Percentiles rank a stretch among this genome's conserved stretches.
These are phyloP conservation scores for Prietella phreatophila DNA, from an alignment of 2,113 vertebrate species.

Conservation along the genomic window DNA sequence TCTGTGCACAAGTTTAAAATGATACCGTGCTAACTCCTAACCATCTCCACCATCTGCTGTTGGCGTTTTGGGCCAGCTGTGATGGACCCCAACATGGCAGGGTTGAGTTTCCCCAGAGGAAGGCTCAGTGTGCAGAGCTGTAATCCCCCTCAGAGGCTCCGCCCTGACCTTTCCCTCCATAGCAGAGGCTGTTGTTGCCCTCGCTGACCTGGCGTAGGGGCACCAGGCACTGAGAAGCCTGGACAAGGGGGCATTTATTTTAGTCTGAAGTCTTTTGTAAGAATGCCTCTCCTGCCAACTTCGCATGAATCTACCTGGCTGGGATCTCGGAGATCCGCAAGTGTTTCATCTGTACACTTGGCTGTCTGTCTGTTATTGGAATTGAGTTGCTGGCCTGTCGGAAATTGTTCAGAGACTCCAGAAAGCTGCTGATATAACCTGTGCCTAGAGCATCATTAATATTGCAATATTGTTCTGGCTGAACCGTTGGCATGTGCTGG, in stretches of 20 bases:
- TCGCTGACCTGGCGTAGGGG: background rate
- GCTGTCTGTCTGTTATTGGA: background rate
- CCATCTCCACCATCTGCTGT: constrained; percentile 63
- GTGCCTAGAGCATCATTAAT: background rate
- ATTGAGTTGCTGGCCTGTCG: background rate
- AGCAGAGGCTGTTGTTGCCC: background rate
- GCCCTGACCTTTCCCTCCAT: constrained; percentile 5
- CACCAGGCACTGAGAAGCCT: background rate
- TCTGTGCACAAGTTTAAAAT: constrained; percentile 53
- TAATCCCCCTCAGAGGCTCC: background rate
- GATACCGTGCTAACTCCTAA: constrained; percentile 56
- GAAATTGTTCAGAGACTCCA: background rate
- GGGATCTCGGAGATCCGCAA: background rate
- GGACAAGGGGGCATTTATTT: background rate
- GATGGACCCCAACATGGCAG: constrained; percentile 47
- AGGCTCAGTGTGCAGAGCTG: constrained; percentile 10
- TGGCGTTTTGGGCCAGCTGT: constrained; percentile 61
- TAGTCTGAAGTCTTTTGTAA: background rate
- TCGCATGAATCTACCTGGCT: background rate
- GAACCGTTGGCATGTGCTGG: background rate
- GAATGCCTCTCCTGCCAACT: background rate
- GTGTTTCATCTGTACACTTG: background rate
- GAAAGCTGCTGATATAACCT: background rate
- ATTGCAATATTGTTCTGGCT: background rate
- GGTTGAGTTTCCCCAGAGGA: constrained; percentile 59